Conservation (phyloP, 2,113 vertebrate species). For the Philantomba maxwellii region DNA sequence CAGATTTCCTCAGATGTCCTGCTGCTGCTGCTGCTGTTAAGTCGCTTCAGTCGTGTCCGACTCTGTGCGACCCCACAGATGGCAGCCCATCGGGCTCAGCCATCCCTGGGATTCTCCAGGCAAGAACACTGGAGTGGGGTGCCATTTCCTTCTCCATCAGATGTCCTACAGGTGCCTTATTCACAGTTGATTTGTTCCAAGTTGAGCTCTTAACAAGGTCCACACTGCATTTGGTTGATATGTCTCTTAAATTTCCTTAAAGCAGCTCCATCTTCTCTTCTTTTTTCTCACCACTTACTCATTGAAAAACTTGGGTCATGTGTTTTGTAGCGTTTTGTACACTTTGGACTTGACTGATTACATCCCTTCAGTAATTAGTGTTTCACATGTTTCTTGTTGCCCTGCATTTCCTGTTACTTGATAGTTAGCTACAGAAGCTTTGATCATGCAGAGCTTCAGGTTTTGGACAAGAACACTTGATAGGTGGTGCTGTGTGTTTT, state of each 20-base stretch:
- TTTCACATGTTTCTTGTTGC: background rate
- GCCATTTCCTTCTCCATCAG: too few species aligned
- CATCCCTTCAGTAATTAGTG: background rate
- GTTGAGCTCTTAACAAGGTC: background rate
- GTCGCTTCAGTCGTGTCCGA: too few species aligned
- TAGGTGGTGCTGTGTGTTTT: background rate
- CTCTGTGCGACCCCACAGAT: too few species aligned
- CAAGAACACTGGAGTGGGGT: too few species aligned
- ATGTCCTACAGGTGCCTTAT: background rate
- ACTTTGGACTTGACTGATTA: background rate
- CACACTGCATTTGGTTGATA: background rate
- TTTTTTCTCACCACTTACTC: background rate
- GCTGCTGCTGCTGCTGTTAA: too few species aligned
- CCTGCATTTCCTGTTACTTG: background rate
- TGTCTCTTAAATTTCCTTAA: background rate
- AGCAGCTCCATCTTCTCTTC: background rate
- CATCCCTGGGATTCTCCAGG: too few species aligned
- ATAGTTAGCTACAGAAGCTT: background rate
- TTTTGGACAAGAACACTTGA: background rate
- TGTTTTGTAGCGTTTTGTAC: background rate
- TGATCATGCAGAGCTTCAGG: background rate
- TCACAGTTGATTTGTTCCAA: background rate
- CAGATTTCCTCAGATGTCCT: background rate
- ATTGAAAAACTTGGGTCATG: background rate
- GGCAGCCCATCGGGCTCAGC: too few species aligned